phyloP scores from a whole-genome alignment of 2,113 vertebrate genomes.

The Upupa epops region DNA sequence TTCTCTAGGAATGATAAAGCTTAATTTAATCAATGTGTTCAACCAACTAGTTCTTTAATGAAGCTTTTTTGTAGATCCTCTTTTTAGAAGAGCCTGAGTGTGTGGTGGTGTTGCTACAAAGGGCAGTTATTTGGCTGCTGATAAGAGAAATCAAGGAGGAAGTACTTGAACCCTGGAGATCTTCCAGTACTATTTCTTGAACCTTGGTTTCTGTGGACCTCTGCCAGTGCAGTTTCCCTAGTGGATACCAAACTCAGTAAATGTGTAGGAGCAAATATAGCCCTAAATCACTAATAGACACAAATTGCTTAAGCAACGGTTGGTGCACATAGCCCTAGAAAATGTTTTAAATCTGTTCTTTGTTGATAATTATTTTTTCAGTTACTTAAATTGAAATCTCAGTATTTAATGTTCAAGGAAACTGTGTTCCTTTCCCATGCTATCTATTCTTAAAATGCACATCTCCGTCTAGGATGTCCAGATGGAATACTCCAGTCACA shows the following conservation, averaged over 20 bases:
- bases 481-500: background rate
- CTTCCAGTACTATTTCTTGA: background rate
- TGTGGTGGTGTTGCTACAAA: background rate
- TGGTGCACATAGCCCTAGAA: background rate
- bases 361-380: background rate
- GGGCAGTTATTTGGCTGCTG: background rate
- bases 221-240: background rate
- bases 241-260: background rate
- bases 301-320: background rate
- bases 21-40: background rate
- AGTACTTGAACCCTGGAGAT: background rate
- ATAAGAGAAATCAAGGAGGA: background rate
- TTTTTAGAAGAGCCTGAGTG: background rate
- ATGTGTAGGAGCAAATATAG: background rate
- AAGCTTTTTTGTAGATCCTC: background rate
- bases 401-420: background rate
- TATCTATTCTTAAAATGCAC: background rate
- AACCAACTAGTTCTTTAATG: background rate
- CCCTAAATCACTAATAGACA: background rate
- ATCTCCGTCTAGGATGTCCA: background rate
- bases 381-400: background rate
- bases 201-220: background rate
- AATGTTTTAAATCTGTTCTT: background rate
- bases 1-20: background rate
- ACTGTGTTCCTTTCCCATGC: fast-evolving